Conservation (phyloP, 1,140 invertebrate genomes). For the Trachymyrmex cornetzi region DNA sequence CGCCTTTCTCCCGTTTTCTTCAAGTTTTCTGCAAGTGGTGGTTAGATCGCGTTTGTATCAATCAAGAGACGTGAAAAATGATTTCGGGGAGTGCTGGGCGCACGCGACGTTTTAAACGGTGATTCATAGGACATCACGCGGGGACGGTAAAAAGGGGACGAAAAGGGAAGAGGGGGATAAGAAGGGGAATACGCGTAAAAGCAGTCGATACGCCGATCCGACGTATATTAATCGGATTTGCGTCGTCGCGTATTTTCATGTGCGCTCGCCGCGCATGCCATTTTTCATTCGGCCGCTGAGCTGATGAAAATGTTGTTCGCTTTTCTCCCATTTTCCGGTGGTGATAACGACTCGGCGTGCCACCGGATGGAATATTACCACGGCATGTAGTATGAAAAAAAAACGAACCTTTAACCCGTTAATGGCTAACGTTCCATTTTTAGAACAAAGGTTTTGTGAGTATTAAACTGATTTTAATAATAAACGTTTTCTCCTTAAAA, state of each 20-base stretch:
- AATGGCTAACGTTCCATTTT: constrained; percentile 19
- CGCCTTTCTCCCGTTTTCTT: constrained; percentile 11
- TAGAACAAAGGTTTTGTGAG: neutral
- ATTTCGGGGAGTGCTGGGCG: constrained; percentile 70
- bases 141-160: constrained; percentile 12
- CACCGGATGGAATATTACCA: constrained; percentile 21
- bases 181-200: constrained; percentile 71
- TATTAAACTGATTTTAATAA: neutral
- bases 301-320: constrained; percentile 40
- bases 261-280: constrained; percentile 23
- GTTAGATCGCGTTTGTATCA: constrained; percentile 80
- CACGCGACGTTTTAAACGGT: constrained; percentile 77
- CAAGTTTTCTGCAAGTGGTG: constrained; percentile 62
- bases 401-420: constrained; percentile 6
- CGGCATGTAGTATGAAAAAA: constrained; percentile 20
- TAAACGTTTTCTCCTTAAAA: constrained; percentile 17
- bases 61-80: constrained; percentile 83
- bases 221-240: constrained; percentile 77
- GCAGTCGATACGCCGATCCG: constrained; percentile 69
- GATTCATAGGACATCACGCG: constrained; percentile 75
- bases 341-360: constrained; percentile 37
- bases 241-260: constrained; percentile 56
- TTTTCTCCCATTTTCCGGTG: constrained; percentile 50
- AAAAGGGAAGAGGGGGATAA: constrained; percentile 54
- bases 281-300: constrained; percentile 45